Evolutionary conservation across 2,113 vertebrate genomes (phyloP).

Genomic region (Riparia riparia): DNA sequence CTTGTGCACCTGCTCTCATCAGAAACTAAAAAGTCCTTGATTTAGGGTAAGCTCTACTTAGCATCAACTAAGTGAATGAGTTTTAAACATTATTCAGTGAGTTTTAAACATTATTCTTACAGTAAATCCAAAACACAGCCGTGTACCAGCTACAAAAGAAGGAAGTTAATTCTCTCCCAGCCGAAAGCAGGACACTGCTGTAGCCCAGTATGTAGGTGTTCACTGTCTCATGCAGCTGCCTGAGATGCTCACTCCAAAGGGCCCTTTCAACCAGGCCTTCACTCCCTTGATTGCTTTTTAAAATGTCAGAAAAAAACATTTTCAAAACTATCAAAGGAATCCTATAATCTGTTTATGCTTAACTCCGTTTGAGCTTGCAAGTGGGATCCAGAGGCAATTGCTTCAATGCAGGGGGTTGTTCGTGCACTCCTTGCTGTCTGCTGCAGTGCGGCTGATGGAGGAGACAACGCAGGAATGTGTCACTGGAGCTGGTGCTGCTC

Average conservation of each 20-base stretch:
- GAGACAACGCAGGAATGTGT: background rate
- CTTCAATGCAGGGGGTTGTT: background rate
- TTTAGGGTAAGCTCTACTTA: background rate
- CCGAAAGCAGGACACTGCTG: background rate
- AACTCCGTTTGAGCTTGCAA: background rate
- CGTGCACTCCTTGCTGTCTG: fast-evolving
- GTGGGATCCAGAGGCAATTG: background rate
- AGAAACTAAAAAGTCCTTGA: background rate
- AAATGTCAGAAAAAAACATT: background rate
- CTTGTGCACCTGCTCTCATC: background rate
- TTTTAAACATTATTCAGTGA: background rate
- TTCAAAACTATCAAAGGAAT: background rate
- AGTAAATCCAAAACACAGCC: background rate
- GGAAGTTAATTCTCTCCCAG: background rate
- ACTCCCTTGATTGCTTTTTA: background rate
- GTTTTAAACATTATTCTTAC: background rate
- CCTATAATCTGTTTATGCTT: background rate
- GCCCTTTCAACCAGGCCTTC: background rate
- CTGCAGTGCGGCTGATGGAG: background rate
- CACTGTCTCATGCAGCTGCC: background rate
- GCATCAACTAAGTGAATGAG: background rate
- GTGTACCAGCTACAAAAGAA: background rate
- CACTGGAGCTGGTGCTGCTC: background rate
- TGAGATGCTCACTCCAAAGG: background rate
- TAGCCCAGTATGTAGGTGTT: background rate